These are phyloP conservation scores for Pseudochromis fuscus DNA, from an alignment of 2,797 vertebrate species.

Conservation along the genomic window DNA sequence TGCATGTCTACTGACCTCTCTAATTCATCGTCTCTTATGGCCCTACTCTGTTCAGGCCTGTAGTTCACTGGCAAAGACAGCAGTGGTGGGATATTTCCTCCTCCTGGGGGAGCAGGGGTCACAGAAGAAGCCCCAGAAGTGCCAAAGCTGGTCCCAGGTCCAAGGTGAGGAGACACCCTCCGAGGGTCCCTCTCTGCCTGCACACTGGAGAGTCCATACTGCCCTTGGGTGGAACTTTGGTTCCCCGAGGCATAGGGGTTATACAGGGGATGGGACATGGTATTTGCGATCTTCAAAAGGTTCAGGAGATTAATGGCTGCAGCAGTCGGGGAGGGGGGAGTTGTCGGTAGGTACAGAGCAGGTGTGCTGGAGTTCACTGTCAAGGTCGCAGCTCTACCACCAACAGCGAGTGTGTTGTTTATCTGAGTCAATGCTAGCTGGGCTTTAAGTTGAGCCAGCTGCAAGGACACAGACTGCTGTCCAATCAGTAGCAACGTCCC, in stretches of 20 bases:
- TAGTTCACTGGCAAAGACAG: slow-evolving; percentile 66
- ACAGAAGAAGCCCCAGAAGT: slow-evolving; percentile 43
- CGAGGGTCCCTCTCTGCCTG: slow-evolving; percentile 45
- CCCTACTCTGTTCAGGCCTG: slow-evolving; percentile 76
- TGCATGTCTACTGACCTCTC: slow-evolving; percentile 79
- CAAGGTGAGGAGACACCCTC: slow-evolving; percentile 13
- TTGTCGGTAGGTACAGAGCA: not conserved
- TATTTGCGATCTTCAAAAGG: slow-evolving; percentile 84
- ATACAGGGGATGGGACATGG: slow-evolving; percentile 86
- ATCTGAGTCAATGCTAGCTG: slow-evolving; percentile 77
- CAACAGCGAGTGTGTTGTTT: slow-evolving; percentile 71
- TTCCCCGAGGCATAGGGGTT: slow-evolving; percentile 85
- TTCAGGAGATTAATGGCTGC: slow-evolving; percentile 80
- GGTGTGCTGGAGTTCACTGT: slow-evolving; percentile 36
- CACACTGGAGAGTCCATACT: slow-evolving; percentile 41
- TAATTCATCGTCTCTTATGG: slow-evolving; percentile 59
- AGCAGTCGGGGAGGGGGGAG: slow-evolving; percentile 68
- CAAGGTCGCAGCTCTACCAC: slow-evolving; percentile 31
- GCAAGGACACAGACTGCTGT: slow-evolving; percentile 86
- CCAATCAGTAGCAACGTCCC: slow-evolving; percentile 86
- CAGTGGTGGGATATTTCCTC: slow-evolving; percentile 45
- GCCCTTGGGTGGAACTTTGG: slow-evolving; percentile 54
- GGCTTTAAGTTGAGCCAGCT: slow-evolving; percentile 89
- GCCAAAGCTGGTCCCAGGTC: slow-evolving; percentile 67
- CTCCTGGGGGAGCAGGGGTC: slow-evolving; percentile 29